Evolutionary conservation across 1,140 invertebrate species (phyloP), one percentile per base, ranked within the genome.

Genomic region (Nasonia vitripennis): DNA sequence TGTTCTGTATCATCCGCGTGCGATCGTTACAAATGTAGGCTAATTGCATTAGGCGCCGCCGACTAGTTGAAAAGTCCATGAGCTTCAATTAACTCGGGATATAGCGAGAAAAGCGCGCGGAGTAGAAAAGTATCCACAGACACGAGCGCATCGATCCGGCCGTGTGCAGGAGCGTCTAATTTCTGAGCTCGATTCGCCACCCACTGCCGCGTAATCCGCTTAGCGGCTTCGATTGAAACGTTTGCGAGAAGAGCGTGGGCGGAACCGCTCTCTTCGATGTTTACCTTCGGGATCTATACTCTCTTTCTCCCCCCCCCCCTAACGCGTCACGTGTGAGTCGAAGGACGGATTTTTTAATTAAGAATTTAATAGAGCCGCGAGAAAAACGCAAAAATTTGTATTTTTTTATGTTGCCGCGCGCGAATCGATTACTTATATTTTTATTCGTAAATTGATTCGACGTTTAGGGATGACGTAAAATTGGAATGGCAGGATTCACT

Each of bases 181-280:
- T 62, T 62, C 20, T n/a, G 55, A 62, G n/a, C 55, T n/a, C 55
- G 55, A 62, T 62, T 62, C 55, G 55, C 55, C 55, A 62, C 20
- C 55, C 14, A 17, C 48, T 51, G 48, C 55, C 55, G 55, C 55
- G 17, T 62, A 62, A 62, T 62, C 55, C 20, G 55, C 55, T 62
- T 62, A 62, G 55, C 55, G 55, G 55, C 55, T 62, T 62, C 55
- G 55, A 62, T 62, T 62, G 55, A 62, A 62, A 62, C 55, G 55
- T 62, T 62, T 62, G 55, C n/a, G 17, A 62, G 55, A 62, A 62
- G 27, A 27, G 55, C 55, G 55, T 6, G 17, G 17, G 55, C 55
- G 55, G 55, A n/a, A 62, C 20, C 55, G 1, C 27, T 27, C 27
- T 7, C 17, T 5, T 62, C 0, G 20, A 62, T 62, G 55, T 62